These are phyloP conservation scores for Zaprionus ornatus DNA, from an alignment of 1,140 invertebrate genomes.

Conservation along the genomic window DNA sequence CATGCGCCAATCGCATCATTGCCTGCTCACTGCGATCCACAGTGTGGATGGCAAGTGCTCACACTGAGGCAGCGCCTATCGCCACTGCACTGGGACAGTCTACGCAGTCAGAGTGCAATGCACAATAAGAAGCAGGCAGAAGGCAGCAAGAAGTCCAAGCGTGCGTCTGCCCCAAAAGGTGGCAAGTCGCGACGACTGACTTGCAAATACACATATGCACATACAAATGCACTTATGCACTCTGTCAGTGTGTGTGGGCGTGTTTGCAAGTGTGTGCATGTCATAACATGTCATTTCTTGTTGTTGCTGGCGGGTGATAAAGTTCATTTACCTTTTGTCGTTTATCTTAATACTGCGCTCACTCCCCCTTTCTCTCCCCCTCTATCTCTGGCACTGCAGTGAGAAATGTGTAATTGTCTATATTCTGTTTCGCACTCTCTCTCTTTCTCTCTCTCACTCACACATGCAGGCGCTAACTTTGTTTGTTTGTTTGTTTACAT, in stretches of 20 bases:
- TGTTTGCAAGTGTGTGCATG: slow-evolving; percentile 17
- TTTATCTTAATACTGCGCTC: slow-evolving; percentile 69
- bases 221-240: slow-evolving; percentile 38
- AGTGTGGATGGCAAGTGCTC: background rate
- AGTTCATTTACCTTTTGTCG: slow-evolving; percentile 81
- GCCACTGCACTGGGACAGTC: too few relatives aligned
- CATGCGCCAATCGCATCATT: background rate
- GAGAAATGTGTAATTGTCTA: slow-evolving; percentile 79
- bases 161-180: slow-evolving; percentile 36
- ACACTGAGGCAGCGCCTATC: too few relatives aligned
- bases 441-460: slow-evolving; percentile 26
- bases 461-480: slow-evolving; percentile 47
- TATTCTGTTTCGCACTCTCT: slow-evolving; percentile 71
- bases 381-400: slow-evolving; percentile 49
- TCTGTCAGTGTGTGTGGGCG: slow-evolving; percentile 1
- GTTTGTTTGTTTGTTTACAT: slow-evolving; percentile 67
- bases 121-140: slow-evolving; percentile 12
- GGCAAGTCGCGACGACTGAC: slow-evolving; percentile 31
- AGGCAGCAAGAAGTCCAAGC: slow-evolving; percentile 28
- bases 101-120: background rate
- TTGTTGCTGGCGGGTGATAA: slow-evolving; percentile 67
- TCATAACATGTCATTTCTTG: slow-evolving; percentile 56
- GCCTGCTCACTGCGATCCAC: background rate
- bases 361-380: slow-evolving; percentile 16
- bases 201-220: slow-evolving; percentile 19